These are phyloP conservation scores for Tenthredo scrophulariae DNA, from an alignment of 2,888 invertebrate genomes.

Conservation along the genomic window DNA sequence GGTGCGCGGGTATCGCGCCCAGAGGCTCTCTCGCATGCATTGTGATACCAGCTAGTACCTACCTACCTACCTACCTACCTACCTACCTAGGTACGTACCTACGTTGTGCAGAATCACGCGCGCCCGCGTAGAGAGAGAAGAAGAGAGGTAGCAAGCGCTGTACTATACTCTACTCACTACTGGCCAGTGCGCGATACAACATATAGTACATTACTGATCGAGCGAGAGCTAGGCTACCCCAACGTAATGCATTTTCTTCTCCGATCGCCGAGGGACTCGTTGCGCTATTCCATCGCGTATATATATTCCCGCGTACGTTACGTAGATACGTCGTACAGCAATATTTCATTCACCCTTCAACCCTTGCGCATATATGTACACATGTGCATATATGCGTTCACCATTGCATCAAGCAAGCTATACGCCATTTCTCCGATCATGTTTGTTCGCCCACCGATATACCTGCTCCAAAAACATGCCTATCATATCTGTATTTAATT, in stretches of 20 bases:
- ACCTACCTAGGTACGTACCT: neutral
- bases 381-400: neutral
- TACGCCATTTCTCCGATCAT: no score
- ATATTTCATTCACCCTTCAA: neutral
- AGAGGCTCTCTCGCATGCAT: constrained; percentile 28
- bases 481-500: no score
- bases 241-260: constrained; percentile 20
- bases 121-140: neutral
- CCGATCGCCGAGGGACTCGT: constrained; percentile 36
- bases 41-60: constrained; percentile 1
- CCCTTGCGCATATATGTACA: neutral
- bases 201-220: constrained; percentile 26
- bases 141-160: neutral
- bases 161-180: neutral
- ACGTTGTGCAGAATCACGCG: constrained; percentile 20
- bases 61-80: constrained; percentile 5
- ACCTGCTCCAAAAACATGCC: no score
- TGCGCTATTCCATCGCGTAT: neutral
- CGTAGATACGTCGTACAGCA: neutral
- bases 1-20: constrained; percentile 11
- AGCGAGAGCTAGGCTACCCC: neutral
- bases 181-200: constrained; percentile 8
- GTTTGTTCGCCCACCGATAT: no score
- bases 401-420: no score
- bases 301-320: constrained; percentile 3